Percentiles rank a stretch among this genome's conserved stretches.
These are phyloP conservation scores for Taurulus bubalis DNA, from an alignment of 2,113 vertebrate genomes.

Conservation along the genomic window DNA sequence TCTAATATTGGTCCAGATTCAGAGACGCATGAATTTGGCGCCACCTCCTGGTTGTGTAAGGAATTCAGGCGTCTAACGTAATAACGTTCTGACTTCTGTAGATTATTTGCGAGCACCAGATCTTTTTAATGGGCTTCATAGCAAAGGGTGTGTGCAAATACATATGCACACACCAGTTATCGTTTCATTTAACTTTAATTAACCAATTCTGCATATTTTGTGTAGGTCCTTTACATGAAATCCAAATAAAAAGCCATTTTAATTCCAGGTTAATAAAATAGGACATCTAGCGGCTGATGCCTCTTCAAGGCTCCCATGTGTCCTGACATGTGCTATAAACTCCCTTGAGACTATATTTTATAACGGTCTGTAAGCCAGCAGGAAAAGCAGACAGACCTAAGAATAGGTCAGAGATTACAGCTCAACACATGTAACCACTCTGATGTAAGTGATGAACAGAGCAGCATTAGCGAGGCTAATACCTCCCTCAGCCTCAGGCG, in stretches of 20 bases:
- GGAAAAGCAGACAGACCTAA: conserved; percentile 16
- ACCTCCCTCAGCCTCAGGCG: not conserved
- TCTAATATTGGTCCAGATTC: not conserved
- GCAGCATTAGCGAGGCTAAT: conserved; percentile 50
- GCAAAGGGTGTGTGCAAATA: not conserved
- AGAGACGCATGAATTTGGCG: not conserved
- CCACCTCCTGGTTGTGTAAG: not conserved
- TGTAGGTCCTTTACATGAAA: not conserved
- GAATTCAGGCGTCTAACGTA: too few relatives aligned
- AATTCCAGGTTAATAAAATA: not conserved
- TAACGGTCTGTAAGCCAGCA: conserved; percentile 20
- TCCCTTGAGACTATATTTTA: conserved; percentile 30
- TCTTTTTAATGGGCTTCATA: not conserved
- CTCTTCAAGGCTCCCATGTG: too few relatives aligned
- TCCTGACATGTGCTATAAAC: too few relatives aligned
- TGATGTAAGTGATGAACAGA: conserved; percentile 50
- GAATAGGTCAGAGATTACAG: conserved; percentile 63
- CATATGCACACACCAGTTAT: not conserved
- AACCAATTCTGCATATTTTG: not conserved
- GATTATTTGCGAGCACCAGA: not conserved
- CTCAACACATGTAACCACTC: conserved; percentile 39
- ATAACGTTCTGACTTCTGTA: too few relatives aligned
- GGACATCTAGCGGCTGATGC: too few relatives aligned
- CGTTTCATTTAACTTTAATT: not conserved
- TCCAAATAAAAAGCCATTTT: not conserved